Percentiles rank a stretch among this genome's conserved stretches.
phyloP scores from a whole-genome alignment of 2,797 vertebrate species.

The Sciurus vulgaris region DNA sequence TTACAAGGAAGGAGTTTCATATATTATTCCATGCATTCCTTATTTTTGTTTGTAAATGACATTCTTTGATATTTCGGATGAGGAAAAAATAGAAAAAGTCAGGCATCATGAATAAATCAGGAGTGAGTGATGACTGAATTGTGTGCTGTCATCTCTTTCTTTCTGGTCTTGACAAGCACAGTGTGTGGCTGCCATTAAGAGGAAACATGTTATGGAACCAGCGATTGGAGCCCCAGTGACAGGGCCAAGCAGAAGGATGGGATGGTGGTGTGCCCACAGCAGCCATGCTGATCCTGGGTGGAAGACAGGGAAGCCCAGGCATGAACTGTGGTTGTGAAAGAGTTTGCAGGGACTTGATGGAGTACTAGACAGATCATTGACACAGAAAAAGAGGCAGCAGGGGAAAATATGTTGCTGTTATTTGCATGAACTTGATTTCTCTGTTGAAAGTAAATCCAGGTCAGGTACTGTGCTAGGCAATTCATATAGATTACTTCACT shows the following conservation, averaged over 20 bases:
- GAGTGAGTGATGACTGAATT: conserved; percentile 66
- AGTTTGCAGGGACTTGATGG: background rate
- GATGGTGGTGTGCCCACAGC: background rate
- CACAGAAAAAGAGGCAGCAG: background rate
- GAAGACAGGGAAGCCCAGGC: background rate
- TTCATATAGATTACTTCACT: conserved; percentile 16
- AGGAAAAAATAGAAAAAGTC: conserved; percentile 60
- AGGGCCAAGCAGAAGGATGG: background rate
- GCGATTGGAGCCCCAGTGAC: conserved; percentile 12
- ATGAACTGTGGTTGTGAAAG: background rate
- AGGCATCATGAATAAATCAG: conserved; percentile 74
- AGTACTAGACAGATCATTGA: background rate
- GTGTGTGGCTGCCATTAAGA: conserved; percentile 67
- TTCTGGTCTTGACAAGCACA: conserved; percentile 73
- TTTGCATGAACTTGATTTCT: conserved; percentile 14
- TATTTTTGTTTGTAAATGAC: conserved; percentile 79
- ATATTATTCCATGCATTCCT: conserved; percentile 59
- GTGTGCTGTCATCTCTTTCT: conserved; percentile 68
- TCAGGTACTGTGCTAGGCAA: background rate
- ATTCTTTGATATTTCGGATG: conserved; percentile 76
- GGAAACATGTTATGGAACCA: conserved; percentile 51
- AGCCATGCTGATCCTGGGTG: background rate
- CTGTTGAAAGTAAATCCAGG: background rate
- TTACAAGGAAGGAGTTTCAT: conserved; percentile 47
- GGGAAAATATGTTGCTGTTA: background rate